Evolutionary conservation across 2,888 invertebrate genomes (phyloP).

Genomic region (Drosophila gaucha): DNA sequence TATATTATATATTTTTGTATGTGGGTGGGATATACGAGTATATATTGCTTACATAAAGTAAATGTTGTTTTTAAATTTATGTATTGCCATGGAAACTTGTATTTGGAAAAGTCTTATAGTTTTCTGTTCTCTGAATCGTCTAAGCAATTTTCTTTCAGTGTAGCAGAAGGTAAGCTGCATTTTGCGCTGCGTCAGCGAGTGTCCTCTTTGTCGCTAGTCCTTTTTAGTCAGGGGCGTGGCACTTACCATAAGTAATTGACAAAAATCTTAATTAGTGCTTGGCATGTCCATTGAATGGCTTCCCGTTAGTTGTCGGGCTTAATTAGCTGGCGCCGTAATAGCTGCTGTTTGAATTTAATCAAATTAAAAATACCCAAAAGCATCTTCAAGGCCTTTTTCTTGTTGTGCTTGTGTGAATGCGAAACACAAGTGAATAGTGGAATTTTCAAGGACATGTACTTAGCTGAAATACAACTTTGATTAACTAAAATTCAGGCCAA

Average conservation of each 20-base stretch:
- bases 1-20: too few species aligned
- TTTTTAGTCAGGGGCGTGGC: constrained; percentile 50
- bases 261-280: constrained; percentile 80
- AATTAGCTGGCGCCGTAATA: constrained; percentile 54
- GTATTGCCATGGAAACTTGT: too few species aligned
- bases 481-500: constrained; percentile 44
- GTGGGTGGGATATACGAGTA: too few species aligned
- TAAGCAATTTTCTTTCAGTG: constrained; percentile 4
- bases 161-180: constrained; percentile 45
- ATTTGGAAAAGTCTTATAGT: too few species aligned
- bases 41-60: too few species aligned
- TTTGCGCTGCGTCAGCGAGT: constrained; percentile 67
- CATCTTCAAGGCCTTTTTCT: not conserved
- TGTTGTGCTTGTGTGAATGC: not conserved
- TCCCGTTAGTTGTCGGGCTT: constrained; percentile 70
- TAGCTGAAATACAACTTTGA: constrained; percentile 55
- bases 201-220: constrained; percentile 2
- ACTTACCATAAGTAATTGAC: constrained; percentile 77
- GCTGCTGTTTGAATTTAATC: constrained; percentile 69
- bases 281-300: constrained; percentile 77
- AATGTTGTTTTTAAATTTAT: too few species aligned
- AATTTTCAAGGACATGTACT: constrained; percentile 38
- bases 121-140: too few species aligned
- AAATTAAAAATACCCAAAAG: constrained; percentile 67
- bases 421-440: constrained; percentile 22